Evolutionary conservation across 2,888 invertebrate species (phyloP), one percentile per base, ranked within the genome.

Genomic region (Andrena chrysosceles): DNA sequence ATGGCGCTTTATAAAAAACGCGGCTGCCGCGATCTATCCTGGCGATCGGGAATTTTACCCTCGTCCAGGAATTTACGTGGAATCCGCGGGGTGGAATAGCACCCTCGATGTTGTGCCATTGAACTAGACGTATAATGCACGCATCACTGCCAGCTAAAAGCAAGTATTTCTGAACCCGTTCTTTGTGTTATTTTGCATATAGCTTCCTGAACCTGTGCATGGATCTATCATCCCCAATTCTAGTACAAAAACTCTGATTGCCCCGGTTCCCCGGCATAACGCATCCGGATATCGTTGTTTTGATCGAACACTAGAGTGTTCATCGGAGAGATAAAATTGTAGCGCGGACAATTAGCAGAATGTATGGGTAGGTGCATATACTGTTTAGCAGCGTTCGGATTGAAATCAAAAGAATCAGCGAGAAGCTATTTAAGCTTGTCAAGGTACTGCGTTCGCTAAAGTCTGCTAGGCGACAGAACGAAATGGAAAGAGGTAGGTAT

Each of bases 391-490:
- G 16, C 20, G 23, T 5, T 3, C 42, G 52, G 68, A 26, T 26
- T 10, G 3, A 23, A 16, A 26, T 74, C 29, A 62, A 54, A 59
- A 23, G 63, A 60, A 54, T 76, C 67, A 67, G 60, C 77, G 78
- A 64, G 71, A 77, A 69, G 54, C 23, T 78, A 78, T 70, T 85
- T 82, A 88, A 87, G 84, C 80, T 85, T 82, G 81, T 87, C 79
- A 82, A 78, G 76, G 81, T 68, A 77, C 86, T 83, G 83, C 72
- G 81, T 70, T 70, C 75, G 70, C 64, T 59, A 75, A 80, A 77
- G 81, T 81, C 85, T 64, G 72, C 67, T 70, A 49, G 54, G 56
- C 56, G 54, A 63, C 76, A 52, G 76, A 77, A 72, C 63, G 77
- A 67, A 66, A 81, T 63, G 72, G 64, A 60, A 23, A 67, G 72